Conservation (phyloP, 2,113 vertebrate genomes). For the Malaclemys terrapin region DNA sequence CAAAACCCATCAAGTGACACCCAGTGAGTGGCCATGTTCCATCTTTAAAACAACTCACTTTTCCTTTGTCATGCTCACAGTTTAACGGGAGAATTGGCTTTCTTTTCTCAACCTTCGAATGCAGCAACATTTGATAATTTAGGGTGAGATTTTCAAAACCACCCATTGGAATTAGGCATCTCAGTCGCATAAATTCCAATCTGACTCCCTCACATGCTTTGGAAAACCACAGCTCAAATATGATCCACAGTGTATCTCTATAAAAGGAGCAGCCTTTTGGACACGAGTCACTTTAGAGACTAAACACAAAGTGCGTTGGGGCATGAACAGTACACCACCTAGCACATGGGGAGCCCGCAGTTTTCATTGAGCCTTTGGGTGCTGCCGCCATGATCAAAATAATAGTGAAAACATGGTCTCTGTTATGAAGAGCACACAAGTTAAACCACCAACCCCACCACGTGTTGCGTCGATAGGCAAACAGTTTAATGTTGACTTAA, state of each 20-base stretch:
- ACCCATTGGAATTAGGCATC: not conserved
- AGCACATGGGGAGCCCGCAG: not conserved
- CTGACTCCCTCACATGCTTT: too few relatives aligned
- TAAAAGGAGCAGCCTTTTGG: too few relatives aligned
- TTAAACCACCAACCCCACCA: too few relatives aligned
- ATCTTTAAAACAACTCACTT: not conserved
- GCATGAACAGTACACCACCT: rapidly evolving
- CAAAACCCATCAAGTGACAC: not conserved
- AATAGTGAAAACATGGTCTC: not conserved
- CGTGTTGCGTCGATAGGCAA: not conserved
- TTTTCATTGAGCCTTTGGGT: not conserved
- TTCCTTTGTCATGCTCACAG: not conserved
- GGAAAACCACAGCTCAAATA: too few relatives aligned
- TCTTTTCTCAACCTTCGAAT: not conserved
- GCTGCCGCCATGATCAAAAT: not conserved
- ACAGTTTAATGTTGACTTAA: rapidly evolving
- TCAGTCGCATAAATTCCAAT: not conserved
- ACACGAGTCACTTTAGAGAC: too few relatives aligned
- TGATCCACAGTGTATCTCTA: too few relatives aligned
- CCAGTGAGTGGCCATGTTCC: not conserved
- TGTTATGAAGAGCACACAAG: too few relatives aligned
- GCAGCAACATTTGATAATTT: not conserved
- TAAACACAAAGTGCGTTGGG: not conserved
- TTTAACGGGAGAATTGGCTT: rapidly evolving
- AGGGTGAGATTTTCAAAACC: too few relatives aligned